phyloP scores from a whole-genome alignment of 2,797 vertebrate species.

The Poeciliopsis paucimaculata region DNA sequence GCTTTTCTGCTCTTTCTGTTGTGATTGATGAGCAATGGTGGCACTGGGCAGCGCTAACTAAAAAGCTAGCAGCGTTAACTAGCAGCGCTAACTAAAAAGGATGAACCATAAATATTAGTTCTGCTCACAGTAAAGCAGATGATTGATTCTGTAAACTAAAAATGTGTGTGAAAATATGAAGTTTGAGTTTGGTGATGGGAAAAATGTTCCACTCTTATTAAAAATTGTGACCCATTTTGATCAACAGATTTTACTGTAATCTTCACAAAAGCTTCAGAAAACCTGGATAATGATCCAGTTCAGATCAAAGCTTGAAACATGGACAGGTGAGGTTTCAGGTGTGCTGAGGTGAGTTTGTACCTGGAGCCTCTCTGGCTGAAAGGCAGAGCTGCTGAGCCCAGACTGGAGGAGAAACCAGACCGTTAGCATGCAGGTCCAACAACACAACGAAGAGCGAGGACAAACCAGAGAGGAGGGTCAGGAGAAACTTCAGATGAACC shows the following conservation, averaged over 20 bases:
- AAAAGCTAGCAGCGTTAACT: too few relatives aligned
- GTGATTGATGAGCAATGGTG: not conserved
- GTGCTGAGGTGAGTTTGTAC: constrained; percentile 35
- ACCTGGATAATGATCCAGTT: not conserved
- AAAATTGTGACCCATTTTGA: not conserved
- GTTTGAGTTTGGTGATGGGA: not conserved
- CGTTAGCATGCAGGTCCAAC: constrained; percentile 43
- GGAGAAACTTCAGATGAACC: not conserved
- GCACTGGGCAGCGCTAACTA: too few relatives aligned
- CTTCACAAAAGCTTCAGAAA: not conserved
- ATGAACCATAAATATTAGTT: too few relatives aligned
- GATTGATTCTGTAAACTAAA: not conserved
- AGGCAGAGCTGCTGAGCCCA: constrained; percentile 70
- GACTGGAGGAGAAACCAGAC: constrained; percentile 65
- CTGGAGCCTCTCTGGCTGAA: constrained; percentile 51
- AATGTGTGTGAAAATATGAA: not conserved
- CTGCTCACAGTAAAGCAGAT: too few relatives aligned
- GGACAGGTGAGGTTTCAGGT: not conserved
- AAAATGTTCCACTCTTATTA: not conserved
- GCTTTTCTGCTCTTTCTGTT: not conserved
- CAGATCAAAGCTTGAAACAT: not conserved
- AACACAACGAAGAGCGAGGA: not conserved
- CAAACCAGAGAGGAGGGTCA: too few relatives aligned
- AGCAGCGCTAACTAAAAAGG: too few relatives aligned
- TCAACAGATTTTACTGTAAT: not conserved